A percentile compares a stretch with the other conserved stretches of the same genome.
phyloP scores from a whole-genome alignment of 2,113 vertebrate species.

The Recurvirostra avosetta region DNA sequence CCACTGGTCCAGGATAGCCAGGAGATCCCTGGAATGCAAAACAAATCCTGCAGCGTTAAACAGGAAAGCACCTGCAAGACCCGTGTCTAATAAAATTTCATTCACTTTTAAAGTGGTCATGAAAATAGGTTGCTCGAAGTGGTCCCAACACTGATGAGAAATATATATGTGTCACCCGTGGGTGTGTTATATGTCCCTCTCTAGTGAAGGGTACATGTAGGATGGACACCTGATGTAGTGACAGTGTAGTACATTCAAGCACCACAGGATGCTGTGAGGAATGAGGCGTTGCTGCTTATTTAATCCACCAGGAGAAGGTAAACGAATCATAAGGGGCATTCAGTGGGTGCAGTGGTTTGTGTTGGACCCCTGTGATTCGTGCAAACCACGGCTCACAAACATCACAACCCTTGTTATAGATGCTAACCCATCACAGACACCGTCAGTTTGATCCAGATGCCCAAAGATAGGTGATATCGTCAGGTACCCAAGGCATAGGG shows the following conservation, averaged over 20 bases:
- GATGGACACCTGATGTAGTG: not conserved
- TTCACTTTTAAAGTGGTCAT: not conserved
- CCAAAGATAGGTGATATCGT: not conserved
- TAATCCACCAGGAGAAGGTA: not conserved
- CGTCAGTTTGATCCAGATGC: not conserved
- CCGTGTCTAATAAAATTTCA: not conserved
- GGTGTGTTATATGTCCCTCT: not conserved
- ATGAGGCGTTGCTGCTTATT: not conserved
- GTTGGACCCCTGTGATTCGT: not conserved
- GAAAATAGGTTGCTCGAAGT: not conserved
- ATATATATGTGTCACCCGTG: not conserved
- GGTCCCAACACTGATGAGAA: not conserved
- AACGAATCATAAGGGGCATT: not conserved
- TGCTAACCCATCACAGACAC: not conserved
- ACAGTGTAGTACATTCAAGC: not conserved
- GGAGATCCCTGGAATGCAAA: slow-evolving; percentile 73
- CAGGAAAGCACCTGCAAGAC: not conserved
- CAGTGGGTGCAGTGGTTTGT: not conserved
- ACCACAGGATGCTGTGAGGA: not conserved
- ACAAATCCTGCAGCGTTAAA: not conserved
- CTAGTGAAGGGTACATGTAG: not conserved
- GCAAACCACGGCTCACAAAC: not conserved
- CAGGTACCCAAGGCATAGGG: not conserved
- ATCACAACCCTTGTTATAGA: not conserved
- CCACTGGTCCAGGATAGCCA: slow-evolving; percentile 78